Base-by-base conservation (phyloP, 2,888 invertebrate species). In the Gryllus longicercus region DNA sequence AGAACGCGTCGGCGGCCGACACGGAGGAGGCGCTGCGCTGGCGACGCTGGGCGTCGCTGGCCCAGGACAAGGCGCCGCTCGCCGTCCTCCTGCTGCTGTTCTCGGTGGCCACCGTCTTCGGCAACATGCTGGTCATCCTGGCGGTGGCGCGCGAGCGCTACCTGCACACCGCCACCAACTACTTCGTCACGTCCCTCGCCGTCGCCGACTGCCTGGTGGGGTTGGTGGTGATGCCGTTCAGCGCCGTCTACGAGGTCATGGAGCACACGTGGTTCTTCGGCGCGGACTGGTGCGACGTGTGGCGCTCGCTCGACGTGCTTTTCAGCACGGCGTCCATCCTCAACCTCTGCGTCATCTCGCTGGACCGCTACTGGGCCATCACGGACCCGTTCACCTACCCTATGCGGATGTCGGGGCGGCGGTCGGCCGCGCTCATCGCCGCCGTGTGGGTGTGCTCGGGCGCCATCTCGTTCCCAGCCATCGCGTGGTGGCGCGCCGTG, bases 341-440 rank as follows among this genome's bases (percentile, higher is more conserved):
- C 79, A 99, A 99, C 88, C 89, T 99, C 80, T 99, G 99, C 88
- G 97, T 99, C 51, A 99, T 98, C 85, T 96, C 97, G 0, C 87
- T 98, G 85, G 98, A 98, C 87, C 92, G 98, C 23, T 99, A 99
- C 88, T 98, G 98, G 98, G 99, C 99, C 77, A 99, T 99, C 82
- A 98, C 97, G 18, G 98, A 99, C 88, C 99, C 99, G 0, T 97
- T 99, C 84, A 96, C 96, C 78, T 99, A 99, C 88, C 97, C 98
- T 2, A 95, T 95, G 89, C 91, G 94, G 83, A 98, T 99, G 96
- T 97, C 96, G 50, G 92, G 95, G 75, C 92, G 93, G 81, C 91
- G 96, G 81, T 97, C 98, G 0, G 93, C 93, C 5, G 90, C 95
- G 50, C 90, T 98, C 12, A 98, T 99, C 82, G 95, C 95, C 0